phyloP scores from a whole-genome alignment of 2,113 vertebrate species.

The Lanius ludovicianus region DNA sequence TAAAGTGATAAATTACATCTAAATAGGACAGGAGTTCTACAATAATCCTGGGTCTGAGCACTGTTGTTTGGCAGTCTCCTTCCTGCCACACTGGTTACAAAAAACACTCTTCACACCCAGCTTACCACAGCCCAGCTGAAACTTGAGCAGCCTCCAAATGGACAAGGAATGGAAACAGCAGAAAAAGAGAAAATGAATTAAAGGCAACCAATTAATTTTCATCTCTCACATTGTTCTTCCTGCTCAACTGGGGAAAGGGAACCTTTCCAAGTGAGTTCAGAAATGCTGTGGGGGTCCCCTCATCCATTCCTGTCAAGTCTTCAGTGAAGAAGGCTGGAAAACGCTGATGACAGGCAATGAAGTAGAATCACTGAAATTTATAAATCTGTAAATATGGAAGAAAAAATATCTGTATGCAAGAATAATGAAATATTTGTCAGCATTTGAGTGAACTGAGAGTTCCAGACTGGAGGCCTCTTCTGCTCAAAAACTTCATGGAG shows the following conservation, averaged over 20 bases:
- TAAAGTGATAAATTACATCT: background rate
- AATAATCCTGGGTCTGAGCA: background rate
- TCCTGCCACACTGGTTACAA: background rate
- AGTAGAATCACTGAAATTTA: background rate
- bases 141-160: constrained; percentile 39
- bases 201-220: background rate
- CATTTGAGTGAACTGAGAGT: background rate
- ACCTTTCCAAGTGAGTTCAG: background rate
- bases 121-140: constrained; percentile 12
- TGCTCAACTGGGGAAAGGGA: background rate
- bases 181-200: constrained; percentile 44
- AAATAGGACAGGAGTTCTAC: background rate
- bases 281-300: background rate
- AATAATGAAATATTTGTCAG: background rate
- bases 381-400: background rate
- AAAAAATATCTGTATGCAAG: background rate
- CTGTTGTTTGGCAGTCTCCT: background rate
- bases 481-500: background rate
- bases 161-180: background rate
- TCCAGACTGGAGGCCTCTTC: background rate
- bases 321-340: background rate
- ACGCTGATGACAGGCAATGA: background rate
- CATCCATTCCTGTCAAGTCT: background rate
- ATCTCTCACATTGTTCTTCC: background rate
- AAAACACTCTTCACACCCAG: background rate